A percentile compares a stretch with the other conserved stretches of the same genome.
Conservation (phyloP, 2,113 vertebrate genomes). For the Dasyurus viverrinus region DNA sequence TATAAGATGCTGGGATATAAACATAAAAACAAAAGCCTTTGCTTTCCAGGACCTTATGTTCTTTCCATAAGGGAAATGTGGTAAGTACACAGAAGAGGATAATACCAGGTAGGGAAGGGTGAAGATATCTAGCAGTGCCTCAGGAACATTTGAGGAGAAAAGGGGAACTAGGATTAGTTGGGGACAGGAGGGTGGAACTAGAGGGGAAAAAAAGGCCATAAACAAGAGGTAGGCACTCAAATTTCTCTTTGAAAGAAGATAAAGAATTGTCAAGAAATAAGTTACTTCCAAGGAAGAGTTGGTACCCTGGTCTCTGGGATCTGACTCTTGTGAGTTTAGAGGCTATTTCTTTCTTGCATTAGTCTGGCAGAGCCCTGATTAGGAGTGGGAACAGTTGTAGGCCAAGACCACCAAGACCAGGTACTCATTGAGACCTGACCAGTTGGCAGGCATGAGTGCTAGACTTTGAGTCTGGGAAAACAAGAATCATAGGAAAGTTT, state of each 20-base stretch:
- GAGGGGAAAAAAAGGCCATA: background rate
- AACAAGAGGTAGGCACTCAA: background rate
- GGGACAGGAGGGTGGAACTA: background rate
- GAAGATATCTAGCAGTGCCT: background rate
- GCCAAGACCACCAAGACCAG: background rate
- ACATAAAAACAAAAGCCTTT: background rate
- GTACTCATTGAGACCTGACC: background rate
- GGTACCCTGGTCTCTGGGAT: background rate
- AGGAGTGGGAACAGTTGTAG: background rate
- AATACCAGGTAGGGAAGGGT: background rate
- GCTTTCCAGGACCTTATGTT: background rate
- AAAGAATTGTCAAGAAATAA: background rate
- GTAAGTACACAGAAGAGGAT: background rate
- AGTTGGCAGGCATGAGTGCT: background rate
- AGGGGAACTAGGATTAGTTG: background rate
- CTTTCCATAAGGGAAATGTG: background rate
- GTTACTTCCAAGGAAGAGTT: background rate
- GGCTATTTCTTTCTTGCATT: background rate
- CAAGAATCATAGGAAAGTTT: background rate
- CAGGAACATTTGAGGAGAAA: background rate
- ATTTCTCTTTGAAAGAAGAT: background rate
- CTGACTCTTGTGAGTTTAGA: background rate
- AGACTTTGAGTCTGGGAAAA: background rate
- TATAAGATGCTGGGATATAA: background rate
- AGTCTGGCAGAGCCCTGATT: background rate